Evolutionary conservation across 2,888 invertebrate species (phyloP).

Genomic region (Stenodera caucasica): DNA sequence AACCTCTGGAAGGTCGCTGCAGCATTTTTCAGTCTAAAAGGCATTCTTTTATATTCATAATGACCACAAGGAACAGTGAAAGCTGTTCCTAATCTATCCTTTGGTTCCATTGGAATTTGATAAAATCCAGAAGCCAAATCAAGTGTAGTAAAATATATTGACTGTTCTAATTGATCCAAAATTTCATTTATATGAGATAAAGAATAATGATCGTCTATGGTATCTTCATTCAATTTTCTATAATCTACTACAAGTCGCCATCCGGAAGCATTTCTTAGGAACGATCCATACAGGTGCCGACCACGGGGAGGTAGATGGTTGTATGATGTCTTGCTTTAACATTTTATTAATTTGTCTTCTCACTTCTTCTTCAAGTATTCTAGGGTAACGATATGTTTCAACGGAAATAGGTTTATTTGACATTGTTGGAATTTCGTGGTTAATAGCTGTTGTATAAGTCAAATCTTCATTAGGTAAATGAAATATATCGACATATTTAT

Average conservation of each 20-base stretch:
- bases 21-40: constrained; percentile 37
- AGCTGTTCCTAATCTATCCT: constrained; percentile 31
- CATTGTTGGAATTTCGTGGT: constrained; percentile 28
- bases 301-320: constrained; percentile 25
- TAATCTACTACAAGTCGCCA: constrained; percentile 41
- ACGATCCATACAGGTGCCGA: constrained; percentile 45
- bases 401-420: constrained; percentile 23
- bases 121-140: constrained; percentile 26
- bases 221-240: constrained; percentile 39
- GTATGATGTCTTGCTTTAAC: constrained; percentile 32
- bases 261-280: constrained; percentile 39
- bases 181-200: constrained; percentile 28
- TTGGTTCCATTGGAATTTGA: constrained; percentile 8
- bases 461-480: constrained; percentile 30
- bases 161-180: constrained; percentile 35
- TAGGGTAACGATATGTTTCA: constrained; percentile 31
- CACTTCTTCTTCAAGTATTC: constrained; percentile 35
- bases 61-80: constrained; percentile 31
- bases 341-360: constrained; percentile 33
- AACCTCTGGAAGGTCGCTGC: constrained; percentile 38
- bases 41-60: constrained; percentile 34
- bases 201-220: constrained; percentile 34
- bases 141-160: constrained; percentile 29
- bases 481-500: constrained; percentile 35
- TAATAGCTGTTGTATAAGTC: constrained; percentile 32